Conservation (phyloP, 2,113 vertebrate species). For the Perca schrenkii region DNA sequence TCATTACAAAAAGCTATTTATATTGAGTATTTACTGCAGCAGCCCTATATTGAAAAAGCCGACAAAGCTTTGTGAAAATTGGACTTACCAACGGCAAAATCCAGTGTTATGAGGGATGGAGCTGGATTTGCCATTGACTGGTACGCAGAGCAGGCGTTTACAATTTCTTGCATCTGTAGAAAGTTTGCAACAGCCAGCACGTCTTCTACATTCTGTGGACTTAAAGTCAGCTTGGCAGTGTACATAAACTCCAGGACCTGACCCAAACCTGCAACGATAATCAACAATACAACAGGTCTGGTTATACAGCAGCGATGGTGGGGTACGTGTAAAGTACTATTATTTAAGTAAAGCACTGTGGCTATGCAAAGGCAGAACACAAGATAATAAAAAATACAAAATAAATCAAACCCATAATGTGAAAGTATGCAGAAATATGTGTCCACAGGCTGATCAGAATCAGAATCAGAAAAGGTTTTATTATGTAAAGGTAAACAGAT, state of each 20-base stretch:
- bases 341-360: background rate
- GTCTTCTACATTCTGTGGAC: slow-evolving; percentile 91
- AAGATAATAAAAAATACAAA: background rate
- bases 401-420: background rate
- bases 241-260: slow-evolving; percentile 99
- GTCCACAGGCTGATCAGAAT: background rate
- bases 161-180: slow-evolving; percentile 95
- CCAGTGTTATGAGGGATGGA: slow-evolving; percentile 67
- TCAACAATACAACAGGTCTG: slow-evolving; percentile 6
- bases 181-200: slow-evolving; percentile 94
- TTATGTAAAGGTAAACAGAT: background rate
- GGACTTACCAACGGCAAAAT: slow-evolving; percentile 73
- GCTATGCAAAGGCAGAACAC: background rate
- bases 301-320: slow-evolving; percentile 8
- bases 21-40: background rate
- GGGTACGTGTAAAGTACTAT: background rate
- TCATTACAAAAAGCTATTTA: background rate
- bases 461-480: too few species aligned
- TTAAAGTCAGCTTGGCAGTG: slow-evolving; percentile 93
- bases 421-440: background rate
- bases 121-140: slow-evolving; percentile 85
- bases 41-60: background rate
- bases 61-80: background rate
- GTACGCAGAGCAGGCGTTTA: slow-evolving; percentile 92
- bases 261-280: slow-evolving; percentile 88